Evolutionary conservation across 2,113 vertebrate genomes (phyloP), one percentile per base, ranked within the genome.

Genomic region (Marmota monax): DNA sequence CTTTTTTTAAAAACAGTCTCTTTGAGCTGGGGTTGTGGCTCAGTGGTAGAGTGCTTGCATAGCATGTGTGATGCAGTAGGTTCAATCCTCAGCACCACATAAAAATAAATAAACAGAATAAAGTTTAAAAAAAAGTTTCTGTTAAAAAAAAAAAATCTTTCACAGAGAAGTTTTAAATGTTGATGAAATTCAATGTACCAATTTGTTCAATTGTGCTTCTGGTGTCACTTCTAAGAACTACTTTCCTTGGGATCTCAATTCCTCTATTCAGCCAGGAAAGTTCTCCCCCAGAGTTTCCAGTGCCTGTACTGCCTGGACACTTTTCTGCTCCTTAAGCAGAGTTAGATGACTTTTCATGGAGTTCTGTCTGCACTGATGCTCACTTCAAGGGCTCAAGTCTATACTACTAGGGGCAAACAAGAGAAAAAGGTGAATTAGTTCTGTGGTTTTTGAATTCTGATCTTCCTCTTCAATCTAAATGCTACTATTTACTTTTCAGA

Each of bases 131-230:
- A 51, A 51, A 51, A 51, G 48, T 11, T 51, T 48, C 10, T 51
- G 48, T 51, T 51, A 51, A 51, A 63, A 88, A 61, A n/a, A 63
- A 78, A 42, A 34, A 45, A 32, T 91, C 22, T 53, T 91, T 77
- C n/a, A 63, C 7, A 39, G 14, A 63, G 37, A 82, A 23, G 37
- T 73, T 92, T 89, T 48, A 48, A 89, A 92, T 90, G 90, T 86
- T 79, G 76, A 78, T 73, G 53, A 92, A 78, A 58, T 93, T 51
- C 25, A 80, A 34, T 48, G 27, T 56, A 63, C 37, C 45, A 25
- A 12, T 42, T 84, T 84, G 63, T 45, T 95, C 56, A 27, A 79
- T 18, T 45, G n/a, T 39, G 16, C 29, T 70, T 88, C 69, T 34
- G 48, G 70, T 88, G 16, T 96, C 37, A 67, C 20, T 70, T 88